These are phyloP conservation scores for Caradrina clavipalpis DNA, from an alignment of 2,888 invertebrate species.

Conservation along the genomic window DNA sequence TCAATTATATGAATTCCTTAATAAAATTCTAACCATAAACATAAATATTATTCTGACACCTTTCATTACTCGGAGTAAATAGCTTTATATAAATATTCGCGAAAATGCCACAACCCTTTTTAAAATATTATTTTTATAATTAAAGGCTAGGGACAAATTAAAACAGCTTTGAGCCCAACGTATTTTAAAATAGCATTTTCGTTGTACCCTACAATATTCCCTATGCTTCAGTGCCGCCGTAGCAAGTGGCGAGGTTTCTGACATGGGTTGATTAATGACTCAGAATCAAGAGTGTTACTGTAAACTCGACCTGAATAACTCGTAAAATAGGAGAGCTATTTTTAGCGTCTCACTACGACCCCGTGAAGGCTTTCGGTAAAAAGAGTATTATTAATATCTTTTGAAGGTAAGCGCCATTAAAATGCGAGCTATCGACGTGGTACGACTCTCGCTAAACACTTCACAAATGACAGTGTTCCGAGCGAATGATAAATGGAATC, in stretches of 20 bases:
- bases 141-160: conserved; percentile 29
- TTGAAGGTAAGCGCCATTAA: conserved; percentile 45
- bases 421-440: conserved; percentile 28
- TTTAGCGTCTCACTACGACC: conserved; percentile 34
- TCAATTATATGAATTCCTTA: not conserved
- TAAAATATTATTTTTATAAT: conserved; percentile 39
- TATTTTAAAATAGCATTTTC: conserved; percentile 34
- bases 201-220: conserved; percentile 23
- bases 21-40: not conserved
- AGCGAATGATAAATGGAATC: conserved; percentile 59
- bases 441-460: conserved; percentile 40
- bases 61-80: conserved; percentile 26
- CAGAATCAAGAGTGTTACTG: conserved; percentile 49
- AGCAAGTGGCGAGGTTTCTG: conserved; percentile 48
- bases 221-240: conserved; percentile 12
- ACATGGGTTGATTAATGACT: conserved; percentile 63
- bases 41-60: not conserved
- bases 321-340: conserved; percentile 42
- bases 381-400: conserved; percentile 48
- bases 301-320: conserved; percentile 49
- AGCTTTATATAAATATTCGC: conserved; percentile 13
- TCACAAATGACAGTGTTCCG: conserved; percentile 50
- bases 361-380: conserved; percentile 30
- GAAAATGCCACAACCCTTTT: conserved; percentile 15
- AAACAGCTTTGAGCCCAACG: conserved; percentile 35